Conservation (phyloP, 2,113 vertebrate species). For the Dermatemys mawii region DNA sequence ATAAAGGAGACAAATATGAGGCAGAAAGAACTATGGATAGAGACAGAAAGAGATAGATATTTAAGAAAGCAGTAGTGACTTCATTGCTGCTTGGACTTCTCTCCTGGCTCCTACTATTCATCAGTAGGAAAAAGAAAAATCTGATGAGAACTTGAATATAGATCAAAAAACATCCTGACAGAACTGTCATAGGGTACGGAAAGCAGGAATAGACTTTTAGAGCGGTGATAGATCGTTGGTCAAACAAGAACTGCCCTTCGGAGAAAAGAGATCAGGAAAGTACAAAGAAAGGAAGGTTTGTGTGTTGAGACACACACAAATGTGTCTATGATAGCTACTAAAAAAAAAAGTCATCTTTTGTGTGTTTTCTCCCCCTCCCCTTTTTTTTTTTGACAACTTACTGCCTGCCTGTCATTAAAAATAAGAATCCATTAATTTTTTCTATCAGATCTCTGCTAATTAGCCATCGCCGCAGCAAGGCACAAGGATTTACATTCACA, state of each 20-base stretch:
- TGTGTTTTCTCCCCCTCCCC: not conserved
- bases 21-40: not conserved
- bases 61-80: not conserved
- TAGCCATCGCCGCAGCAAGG: constrained; percentile 45
- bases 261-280: not conserved
- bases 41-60: not conserved
- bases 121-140: not conserved
- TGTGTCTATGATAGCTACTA: not conserved
- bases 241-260: not conserved
- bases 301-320: constrained; percentile 2
- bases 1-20: not conserved
- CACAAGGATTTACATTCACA: constrained; percentile 64
- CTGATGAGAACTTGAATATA: not conserved
- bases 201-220: not conserved
- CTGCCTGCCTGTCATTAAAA: constrained; percentile 35
- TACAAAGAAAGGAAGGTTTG: not conserved
- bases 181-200: not conserved
- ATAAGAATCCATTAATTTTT: constrained; percentile 34
- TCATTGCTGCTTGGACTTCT: fast-evolving
- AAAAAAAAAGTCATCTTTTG: not conserved
- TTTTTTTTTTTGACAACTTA: not conserved
- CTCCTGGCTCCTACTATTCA: not conserved
- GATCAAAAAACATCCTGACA: not conserved
- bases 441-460: constrained; percentile 63
- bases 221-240: not conserved